These are phyloP conservation scores for Amorpha juglandis DNA, from an alignment of 2,888 invertebrate genomes.

Conservation along the genomic window DNA sequence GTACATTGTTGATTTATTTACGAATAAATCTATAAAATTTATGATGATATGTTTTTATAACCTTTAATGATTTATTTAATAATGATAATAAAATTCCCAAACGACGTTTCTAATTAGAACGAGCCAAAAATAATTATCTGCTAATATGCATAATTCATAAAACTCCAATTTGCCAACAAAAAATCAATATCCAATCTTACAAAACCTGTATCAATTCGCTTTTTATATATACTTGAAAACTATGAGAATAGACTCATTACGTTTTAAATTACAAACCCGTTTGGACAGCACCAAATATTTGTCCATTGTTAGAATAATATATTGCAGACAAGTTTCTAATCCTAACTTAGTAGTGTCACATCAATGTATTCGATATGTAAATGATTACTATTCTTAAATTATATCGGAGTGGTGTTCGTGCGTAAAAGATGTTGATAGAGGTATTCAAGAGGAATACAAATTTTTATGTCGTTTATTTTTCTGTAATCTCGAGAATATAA, in stretches of 20 bases:
- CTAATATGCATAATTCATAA: neutral
- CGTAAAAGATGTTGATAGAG: neutral
- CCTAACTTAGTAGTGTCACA: slow-evolving; percentile 10
- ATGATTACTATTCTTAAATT: neutral
- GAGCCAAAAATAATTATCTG: neutral
- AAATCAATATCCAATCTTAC: neutral
- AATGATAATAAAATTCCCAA: neutral
- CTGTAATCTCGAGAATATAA: no score
- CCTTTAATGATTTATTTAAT: neutral
- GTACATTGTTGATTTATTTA: neutral
- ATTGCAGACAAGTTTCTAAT: slow-evolving; percentile 13
- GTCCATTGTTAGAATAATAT: slow-evolving; percentile 15
- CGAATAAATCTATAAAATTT: neutral
- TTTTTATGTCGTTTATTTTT: no score
- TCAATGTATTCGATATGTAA: slow-evolving; percentile 7
- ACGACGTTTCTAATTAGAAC: neutral
- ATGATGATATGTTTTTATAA: neutral
- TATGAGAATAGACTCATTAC: neutral
- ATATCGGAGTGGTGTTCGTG: neutral
- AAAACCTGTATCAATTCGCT: neutral
- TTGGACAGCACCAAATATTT: neutral
- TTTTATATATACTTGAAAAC: neutral
- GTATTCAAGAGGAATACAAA: neutral
- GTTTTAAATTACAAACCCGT: slow-evolving; percentile 9
- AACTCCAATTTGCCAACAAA: neutral